Evolutionary conservation across 2,113 vertebrate species (phyloP).

Genomic region (Axis porcinus): DNA sequence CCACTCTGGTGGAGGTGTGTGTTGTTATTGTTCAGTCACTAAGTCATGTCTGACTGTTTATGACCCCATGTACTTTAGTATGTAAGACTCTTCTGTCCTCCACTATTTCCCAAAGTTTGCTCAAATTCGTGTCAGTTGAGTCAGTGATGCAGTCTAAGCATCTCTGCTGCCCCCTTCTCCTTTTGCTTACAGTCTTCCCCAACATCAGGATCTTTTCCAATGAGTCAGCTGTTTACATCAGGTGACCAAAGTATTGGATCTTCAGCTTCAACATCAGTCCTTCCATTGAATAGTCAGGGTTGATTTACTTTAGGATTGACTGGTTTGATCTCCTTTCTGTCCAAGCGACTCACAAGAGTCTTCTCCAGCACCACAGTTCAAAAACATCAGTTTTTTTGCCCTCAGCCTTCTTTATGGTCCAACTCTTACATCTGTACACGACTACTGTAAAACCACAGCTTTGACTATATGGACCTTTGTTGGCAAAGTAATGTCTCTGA

Average conservation of each 20-base stretch:
- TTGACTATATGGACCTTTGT: not conserved
- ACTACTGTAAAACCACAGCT: not conserved
- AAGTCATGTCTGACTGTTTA: not conserved
- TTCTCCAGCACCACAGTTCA: not conserved
- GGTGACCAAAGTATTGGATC: not conserved
- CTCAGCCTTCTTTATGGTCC: not conserved
- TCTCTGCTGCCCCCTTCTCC: not conserved
- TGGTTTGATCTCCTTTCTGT: not conserved
- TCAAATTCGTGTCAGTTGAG: not conserved
- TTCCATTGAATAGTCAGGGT: not conserved
- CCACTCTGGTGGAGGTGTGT: not conserved
- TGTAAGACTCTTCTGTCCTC: not conserved
- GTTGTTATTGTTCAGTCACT: not conserved
- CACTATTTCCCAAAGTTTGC: not conserved
- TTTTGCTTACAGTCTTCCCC: not conserved
- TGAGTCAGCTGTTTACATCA: not conserved
- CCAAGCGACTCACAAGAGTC: not conserved
- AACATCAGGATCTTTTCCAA: not conserved
- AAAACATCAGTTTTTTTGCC: not conserved
- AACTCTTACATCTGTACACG: not conserved
- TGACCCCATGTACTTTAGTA: not conserved
- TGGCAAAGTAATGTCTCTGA: not conserved
- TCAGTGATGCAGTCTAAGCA: not conserved
- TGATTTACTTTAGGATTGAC: not conserved
- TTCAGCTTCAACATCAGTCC: not conserved